phyloP scores from a whole-genome alignment of 1,140 invertebrate species.

The Lamellibrachia luymesi region DNA sequence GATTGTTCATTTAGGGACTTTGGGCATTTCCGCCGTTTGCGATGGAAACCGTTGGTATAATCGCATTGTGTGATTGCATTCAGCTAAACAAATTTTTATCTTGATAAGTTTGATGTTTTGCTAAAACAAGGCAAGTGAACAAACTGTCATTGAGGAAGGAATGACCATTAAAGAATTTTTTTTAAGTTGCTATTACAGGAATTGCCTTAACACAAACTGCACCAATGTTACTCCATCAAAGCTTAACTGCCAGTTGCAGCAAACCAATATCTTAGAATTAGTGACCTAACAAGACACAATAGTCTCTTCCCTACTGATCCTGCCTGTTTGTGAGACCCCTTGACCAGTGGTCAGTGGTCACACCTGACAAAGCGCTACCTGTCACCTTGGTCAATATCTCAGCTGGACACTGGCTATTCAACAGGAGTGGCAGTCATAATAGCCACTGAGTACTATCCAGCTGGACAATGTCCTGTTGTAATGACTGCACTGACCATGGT shows the following conservation, averaged over 20 bases:
- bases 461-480: not conserved
- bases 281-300: not conserved
- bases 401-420: not conserved
- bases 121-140: too few relatives aligned
- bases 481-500: not conserved
- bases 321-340: not conserved
- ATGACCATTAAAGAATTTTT: too few relatives aligned
- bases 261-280: not conserved
- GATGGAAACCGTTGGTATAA: too few relatives aligned
- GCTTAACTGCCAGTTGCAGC: not conserved
- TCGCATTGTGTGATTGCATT: too few relatives aligned
- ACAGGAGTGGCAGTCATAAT: not conserved
- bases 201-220: not conserved
- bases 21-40: too few relatives aligned
- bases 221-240: not conserved
- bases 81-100: too few relatives aligned
- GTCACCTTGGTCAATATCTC: constrained; percentile 4
- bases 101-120: too few relatives aligned
- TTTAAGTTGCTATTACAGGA: too few relatives aligned
- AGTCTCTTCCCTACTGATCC: not conserved
- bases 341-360: not conserved
- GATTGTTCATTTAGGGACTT: too few relatives aligned
- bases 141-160: too few relatives aligned
- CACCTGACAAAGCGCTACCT: not conserved
- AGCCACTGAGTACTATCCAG: not conserved